Evolutionary conservation across 2,113 vertebrate genomes (phyloP), one percentile per base, ranked within the genome.

Genomic region (Macquaria ambigua): DNA sequence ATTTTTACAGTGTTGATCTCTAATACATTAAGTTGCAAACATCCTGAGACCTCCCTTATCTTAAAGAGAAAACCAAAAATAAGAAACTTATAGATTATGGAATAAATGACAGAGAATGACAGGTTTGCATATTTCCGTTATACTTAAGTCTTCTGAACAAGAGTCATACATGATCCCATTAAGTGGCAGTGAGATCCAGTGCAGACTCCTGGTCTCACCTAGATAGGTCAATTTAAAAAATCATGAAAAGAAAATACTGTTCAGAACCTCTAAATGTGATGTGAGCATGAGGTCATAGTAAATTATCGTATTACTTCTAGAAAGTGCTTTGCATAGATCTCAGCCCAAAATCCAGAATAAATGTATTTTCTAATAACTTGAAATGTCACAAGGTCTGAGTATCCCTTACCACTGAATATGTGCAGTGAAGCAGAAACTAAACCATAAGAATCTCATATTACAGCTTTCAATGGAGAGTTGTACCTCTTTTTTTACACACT

Each of bases 341-440:
- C 39, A 25, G 34, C 50, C 52, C 37, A n/a, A 74, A 56, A 31
- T 73, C n/a, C 61, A n/a, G 46, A 62, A 41, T 43, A 73, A 9
- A 55, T 59, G 3, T 37, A 67, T 59, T 68, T 74, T 59, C 15
- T 58, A 15, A 50, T 25, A n/a, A 61, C 6, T 70, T 20, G 2
- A 56, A 56, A 64, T 46, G 34, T 46, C 25, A 50, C 5, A 1
- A n/a, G 56, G 34, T 63, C 55, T 14, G 37, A 39, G 3, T 63
- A 18, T 50, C 48, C 34, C 18, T 23, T 14, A 67, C 39, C 28
- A 67, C 28, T 67, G 31, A 41, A 18, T 31, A 58, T 79, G 52
- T 73, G 69, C 82, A 41, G 59, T 20, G 48, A 34, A 5, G 58
- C 56, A 83, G 58, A 12, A 39, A 25, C 71, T 48, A 31, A 66